These are phyloP conservation scores for Gryon sp. DNA, from an alignment of 1,140 invertebrate genomes.

Conservation along the genomic window DNA sequence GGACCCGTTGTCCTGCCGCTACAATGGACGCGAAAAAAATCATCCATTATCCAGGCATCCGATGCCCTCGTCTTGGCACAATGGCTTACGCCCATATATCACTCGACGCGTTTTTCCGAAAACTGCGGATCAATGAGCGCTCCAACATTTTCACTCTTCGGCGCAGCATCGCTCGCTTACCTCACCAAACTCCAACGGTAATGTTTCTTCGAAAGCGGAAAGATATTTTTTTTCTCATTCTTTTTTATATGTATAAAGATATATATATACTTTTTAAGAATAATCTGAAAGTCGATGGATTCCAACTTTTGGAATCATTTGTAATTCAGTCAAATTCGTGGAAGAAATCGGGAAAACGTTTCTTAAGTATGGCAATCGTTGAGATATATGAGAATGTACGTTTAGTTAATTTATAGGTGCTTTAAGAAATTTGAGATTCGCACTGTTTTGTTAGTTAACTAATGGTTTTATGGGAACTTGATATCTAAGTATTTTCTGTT, in stretches of 20 bases:
- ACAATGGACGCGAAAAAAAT: slow-evolving; percentile 79
- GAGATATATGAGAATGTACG: no score
- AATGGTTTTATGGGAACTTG: no score
- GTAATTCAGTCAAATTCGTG: slow-evolving; percentile 16
- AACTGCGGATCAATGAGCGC: slow-evolving; percentile 72
- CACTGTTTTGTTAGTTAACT: no score
- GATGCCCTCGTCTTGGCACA: slow-evolving; percentile 69
- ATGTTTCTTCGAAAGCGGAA: slow-evolving; percentile 7
- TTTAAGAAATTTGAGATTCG: no score
- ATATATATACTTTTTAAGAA: not conserved
- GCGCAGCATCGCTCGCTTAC: slow-evolving; percentile 66
- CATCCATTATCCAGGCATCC: slow-evolving; percentile 76
- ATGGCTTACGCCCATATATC: slow-evolving; percentile 78
- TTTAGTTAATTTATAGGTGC: no score
- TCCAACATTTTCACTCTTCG: slow-evolving; percentile 42
- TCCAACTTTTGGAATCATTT: slow-evolving; percentile 13
- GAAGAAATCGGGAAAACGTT: slow-evolving; percentile 18
- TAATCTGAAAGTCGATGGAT: slow-evolving; percentile 10
- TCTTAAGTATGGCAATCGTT: slow-evolving; percentile 8
- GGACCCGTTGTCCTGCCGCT: slow-evolving; percentile 64
- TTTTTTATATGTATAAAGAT: not conserved
- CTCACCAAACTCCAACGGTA: slow-evolving; percentile 9
- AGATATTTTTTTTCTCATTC: not conserved
- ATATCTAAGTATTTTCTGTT: not conserved
- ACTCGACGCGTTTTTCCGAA: slow-evolving; percentile 74